A percentile compares a stretch with the other conserved stretches of the same genome.
Evolutionary conservation across 2,113 vertebrate species (phyloP).

Genomic region (Apaloderma vittatum): DNA sequence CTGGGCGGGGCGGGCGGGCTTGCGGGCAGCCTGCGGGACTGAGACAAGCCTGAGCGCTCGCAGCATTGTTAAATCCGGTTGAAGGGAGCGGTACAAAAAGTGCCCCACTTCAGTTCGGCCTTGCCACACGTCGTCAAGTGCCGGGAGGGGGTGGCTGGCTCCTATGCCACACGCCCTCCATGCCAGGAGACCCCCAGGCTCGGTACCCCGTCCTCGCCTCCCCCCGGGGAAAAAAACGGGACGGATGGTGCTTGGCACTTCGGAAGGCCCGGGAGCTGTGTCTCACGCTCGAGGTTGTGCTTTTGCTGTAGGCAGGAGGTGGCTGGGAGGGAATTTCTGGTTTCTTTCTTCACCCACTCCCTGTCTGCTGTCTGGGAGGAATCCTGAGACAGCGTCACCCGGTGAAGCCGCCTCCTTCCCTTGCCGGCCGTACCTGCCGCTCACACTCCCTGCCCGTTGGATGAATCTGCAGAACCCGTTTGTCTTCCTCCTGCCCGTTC

Average conservation of each 20-base stretch:
- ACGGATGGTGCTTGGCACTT: accelerated
- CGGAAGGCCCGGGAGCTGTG: accelerated
- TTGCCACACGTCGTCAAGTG: accelerated
- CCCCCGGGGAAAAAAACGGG: accelerated
- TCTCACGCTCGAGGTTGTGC: accelerated
- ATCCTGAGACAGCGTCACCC: accelerated
- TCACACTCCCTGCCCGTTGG: accelerated
- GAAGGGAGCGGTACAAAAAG: background rate
- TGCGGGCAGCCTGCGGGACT: accelerated
- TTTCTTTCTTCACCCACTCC: background rate
- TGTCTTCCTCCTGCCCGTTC: background rate
- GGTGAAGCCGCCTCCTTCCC: background rate
- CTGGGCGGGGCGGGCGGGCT: accelerated
- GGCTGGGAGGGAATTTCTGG: background rate
- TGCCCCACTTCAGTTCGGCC: background rate
- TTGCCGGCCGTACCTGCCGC: accelerated
- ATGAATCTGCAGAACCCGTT: background rate
- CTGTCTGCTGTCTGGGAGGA: background rate
- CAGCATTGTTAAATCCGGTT: accelerated
- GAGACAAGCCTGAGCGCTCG: accelerated
- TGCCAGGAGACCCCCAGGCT: background rate
- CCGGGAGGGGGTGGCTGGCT: background rate
- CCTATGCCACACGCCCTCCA: accelerated
- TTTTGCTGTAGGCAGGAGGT: background rate
- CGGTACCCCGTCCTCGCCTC: accelerated